These are phyloP conservation scores for Trogon melanurus DNA, from an alignment of 2,113 vertebrate species.

Conservation along the genomic window DNA sequence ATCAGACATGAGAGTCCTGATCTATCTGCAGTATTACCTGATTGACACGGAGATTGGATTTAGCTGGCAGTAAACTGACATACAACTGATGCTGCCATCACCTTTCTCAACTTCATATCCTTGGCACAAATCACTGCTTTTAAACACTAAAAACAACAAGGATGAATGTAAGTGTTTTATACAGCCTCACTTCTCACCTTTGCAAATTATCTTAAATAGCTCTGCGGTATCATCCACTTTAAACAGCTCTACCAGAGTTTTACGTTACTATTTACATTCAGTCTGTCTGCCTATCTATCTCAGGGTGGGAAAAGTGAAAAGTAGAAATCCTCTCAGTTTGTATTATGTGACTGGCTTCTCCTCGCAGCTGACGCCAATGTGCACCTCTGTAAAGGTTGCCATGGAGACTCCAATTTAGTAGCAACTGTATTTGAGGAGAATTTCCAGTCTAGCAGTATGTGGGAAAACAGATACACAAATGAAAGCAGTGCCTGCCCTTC, in stretches of 20 bases:
- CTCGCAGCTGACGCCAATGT: neutral
- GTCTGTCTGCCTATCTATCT: neutral
- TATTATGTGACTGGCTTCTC: neutral
- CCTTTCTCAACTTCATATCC: neutral
- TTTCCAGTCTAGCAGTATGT: neutral
- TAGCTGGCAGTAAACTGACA: neutral
- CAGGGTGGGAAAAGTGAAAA: neutral
- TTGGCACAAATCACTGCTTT: neutral
- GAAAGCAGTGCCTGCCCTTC: neutral
- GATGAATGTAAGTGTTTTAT: neutral
- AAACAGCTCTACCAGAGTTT: neutral
- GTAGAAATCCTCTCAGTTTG: neutral
- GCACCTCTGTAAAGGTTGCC: slow-evolving; percentile 37
- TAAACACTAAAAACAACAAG: neutral
- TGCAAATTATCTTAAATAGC: neutral
- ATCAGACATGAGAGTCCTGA: neutral
- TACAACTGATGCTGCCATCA: neutral
- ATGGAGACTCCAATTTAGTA: slow-evolving; percentile 47
- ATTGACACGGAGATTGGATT: neutral
- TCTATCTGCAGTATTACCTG: neutral
- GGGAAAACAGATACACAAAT: neutral
- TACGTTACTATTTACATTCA: neutral
- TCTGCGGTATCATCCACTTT: neutral
- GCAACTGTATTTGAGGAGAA: slow-evolving; percentile 18
- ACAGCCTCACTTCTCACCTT: neutral